Evolutionary conservation across 53 echinoderm and acorn worm species (phyloP).

Genomic region (Stichopus horrens): DNA sequence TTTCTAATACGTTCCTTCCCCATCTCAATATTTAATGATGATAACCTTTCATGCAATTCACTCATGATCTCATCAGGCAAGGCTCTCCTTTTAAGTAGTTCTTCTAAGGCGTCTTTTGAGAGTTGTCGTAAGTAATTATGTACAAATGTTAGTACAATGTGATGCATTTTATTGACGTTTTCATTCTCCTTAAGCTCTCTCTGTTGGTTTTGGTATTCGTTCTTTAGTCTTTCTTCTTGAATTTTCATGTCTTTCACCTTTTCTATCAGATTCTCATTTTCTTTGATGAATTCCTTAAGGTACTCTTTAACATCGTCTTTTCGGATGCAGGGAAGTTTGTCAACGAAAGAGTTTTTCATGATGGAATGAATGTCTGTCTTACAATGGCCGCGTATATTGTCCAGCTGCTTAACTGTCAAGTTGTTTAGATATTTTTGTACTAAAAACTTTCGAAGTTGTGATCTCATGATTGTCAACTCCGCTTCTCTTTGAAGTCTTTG

Average conservation of each 20-base stretch:
- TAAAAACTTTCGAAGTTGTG: background rate
- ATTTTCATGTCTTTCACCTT: background rate
- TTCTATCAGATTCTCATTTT: background rate
- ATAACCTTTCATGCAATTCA: background rate
- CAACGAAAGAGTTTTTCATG: background rate
- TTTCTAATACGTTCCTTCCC: too few relatives aligned
- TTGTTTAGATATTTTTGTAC: background rate
- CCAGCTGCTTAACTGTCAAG: background rate
- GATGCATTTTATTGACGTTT: background rate
- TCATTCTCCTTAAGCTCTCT: background rate
- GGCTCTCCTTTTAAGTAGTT: background rate
- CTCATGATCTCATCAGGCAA: background rate
- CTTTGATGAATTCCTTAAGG: background rate
- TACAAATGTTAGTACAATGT: background rate
- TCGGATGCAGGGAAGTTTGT: background rate
- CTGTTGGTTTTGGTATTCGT: background rate
- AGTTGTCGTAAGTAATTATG: background rate
- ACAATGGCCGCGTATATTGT: background rate
- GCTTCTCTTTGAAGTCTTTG: background rate
- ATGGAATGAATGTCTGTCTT: background rate
- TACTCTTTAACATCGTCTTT: background rate
- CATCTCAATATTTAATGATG: too few relatives aligned
- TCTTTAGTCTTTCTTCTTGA: background rate
- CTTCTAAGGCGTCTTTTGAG: background rate
- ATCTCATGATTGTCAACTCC: background rate